Evolutionary conservation across 2,888 invertebrate species (phyloP), one percentile per base, ranked within the genome.

Genomic region (Embidobia sp.): DNA sequence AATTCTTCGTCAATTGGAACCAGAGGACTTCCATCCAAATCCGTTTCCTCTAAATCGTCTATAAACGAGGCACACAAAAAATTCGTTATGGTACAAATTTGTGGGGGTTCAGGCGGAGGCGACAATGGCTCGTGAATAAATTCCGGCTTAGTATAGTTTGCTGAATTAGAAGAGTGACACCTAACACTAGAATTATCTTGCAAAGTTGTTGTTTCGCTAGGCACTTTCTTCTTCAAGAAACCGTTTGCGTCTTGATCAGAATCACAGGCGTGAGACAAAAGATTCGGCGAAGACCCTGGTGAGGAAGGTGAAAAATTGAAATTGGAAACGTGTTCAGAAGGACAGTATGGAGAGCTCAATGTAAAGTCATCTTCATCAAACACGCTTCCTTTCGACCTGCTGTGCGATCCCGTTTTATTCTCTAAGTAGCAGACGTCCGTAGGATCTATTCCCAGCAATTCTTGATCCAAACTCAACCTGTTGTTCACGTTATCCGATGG

Each of bases 401-500:
- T n/a, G n/a, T n/a, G n/a, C n/a, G n/a, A n/a, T n/a, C 22, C 33
- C 0, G 22, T 48, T 42, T 51, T 46, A 11, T 51, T 64, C 2
- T 73, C 44, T 10, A 57, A 29, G 33, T 42, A 74, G 13, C 51
- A 84, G 2, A 84, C 84, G 26, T 86, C 85, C 0, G 84, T 82
- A n/a, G 83, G 80, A 26, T 85, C 82, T 10, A 86, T 83, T 4
- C 84, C 84, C 8, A 86, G 64, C 8, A 86, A 44, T 11, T 84
- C 82, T 2, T 82, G 80, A 7, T 85, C 85, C 1, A 83, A 69
- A n/a, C 82, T 74, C 42, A 83, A 75, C 44, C 79, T 48, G 1
- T 46, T 49, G 7, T 82, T 81, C 2, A 86, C 74, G 33, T 85
- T 86, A 33, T 89, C 88, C 0, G 86, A 87, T 0, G 88, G 89